phyloP scores from a whole-genome alignment of 2,888 invertebrate genomes.

The Apamea monoglypha region DNA sequence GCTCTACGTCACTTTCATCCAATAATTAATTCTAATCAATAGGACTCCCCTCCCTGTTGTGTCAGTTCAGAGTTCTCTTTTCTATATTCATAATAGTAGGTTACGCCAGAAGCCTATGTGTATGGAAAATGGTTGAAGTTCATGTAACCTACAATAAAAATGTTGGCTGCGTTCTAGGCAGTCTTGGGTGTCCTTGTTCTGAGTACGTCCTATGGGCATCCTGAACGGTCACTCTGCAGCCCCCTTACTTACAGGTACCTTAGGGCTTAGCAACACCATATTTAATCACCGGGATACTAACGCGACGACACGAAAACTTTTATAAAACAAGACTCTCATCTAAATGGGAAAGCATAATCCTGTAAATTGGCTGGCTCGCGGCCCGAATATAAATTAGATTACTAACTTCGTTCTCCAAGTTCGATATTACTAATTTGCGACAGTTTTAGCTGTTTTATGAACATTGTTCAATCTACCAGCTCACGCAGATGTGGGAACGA shows the following conservation, averaged over 20 bases:
- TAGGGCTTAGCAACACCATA: not conserved
- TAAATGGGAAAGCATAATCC: slow-evolving; percentile 30
- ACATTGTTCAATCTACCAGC: slow-evolving; percentile 28
- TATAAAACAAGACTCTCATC: slow-evolving; percentile 6
- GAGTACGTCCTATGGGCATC: not conserved
- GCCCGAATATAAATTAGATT: slow-evolving; percentile 43
- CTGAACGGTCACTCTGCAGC: too few species aligned
- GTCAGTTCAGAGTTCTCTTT: not conserved
- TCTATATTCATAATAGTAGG: not conserved
- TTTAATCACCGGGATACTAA: not conserved
- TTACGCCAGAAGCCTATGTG: not conserved
- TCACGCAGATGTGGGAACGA: slow-evolving; percentile 41
- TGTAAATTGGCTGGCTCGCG: slow-evolving; percentile 24
- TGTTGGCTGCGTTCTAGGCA: not conserved
- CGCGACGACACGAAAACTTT: not conserved
- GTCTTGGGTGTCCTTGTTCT: not conserved
- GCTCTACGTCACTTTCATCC: too few species aligned
- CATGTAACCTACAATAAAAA: not conserved
- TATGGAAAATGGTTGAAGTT: not conserved
- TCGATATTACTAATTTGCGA: slow-evolving; percentile 27
- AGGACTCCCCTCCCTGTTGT: not conserved
- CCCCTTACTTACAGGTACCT: not conserved
- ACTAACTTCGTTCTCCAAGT: slow-evolving; percentile 12
- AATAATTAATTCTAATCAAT: not conserved
- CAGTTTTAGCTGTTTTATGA: slow-evolving; percentile 41